Base-by-base conservation (phyloP, 2,113 vertebrate species). In the Podocnemis expansa region DNA sequence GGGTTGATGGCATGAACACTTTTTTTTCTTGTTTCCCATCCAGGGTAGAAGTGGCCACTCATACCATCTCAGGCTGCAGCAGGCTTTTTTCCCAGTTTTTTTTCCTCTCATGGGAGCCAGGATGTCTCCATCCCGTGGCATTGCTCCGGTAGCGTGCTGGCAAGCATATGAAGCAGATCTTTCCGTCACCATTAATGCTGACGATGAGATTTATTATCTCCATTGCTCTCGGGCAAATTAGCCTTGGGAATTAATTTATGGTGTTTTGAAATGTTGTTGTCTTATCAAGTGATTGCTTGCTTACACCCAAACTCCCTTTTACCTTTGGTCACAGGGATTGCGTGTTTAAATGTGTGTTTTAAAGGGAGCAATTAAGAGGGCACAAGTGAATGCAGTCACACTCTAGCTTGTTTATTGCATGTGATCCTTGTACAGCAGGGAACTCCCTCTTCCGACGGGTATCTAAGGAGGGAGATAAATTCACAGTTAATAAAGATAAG, bases 401-500 rank as follows among this genome's bases (percentile, higher is more conserved):
- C 97, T 95, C 93, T 49, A 43, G 91, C 89, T 95, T 84, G 34
- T 97, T 97, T 96, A 97, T 96, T 96, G 97, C 94, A 94, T 94
- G 97, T 96, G 96, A 97, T 95, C 95, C 97, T 96, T 96, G 96
- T 94, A 97, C 96, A 90, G 96, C 93, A 91, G 88, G 88, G 96
- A 67, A 97, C 90, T 91, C 94, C 91, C 95, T 96, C 95, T 94
- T 96, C 96, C 94, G 67, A 82, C 91, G 86, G 84, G 81, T 98
- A 98, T 98, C 97, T 97, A 92, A 90, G 91, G 79, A 83, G 84
- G 93, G 95, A 98, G 96, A 98, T 98, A 98, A 98, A 98, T 98
- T 98, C 98, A 98, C 98, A 98, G 98, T 98, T 98, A 97, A 98
- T 98, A 98, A 98, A 98, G 98, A 98, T 98, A 98, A 98, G 95